Base-by-base conservation (phyloP, 2,797 vertebrate species). In the Halcyon chelicuti region DNA sequence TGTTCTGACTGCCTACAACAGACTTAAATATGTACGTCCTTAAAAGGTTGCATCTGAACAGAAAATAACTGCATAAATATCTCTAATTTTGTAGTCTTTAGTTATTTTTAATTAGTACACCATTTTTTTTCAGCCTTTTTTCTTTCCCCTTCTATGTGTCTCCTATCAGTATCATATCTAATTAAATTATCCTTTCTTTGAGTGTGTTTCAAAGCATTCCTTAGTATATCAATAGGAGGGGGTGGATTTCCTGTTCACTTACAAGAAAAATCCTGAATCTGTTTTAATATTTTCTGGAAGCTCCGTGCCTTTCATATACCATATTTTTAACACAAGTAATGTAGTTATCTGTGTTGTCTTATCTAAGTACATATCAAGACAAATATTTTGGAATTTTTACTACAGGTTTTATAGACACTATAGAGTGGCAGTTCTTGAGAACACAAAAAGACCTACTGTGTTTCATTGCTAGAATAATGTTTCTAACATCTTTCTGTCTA, bases 161-260 rank as follows among this genome's bases (percentile, higher is more conserved):
- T 92, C 42, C 62, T 88, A 90, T 31, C 37, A 91, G n/a, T 72
- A 90, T 22, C 47, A 75, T 81, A 66, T 67, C 82, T 96, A 97
- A 97, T 97, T 93, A 93, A 96, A 97, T 96, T 94, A 93, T 74
- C 23, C 20, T 61, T 70, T 86, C 84, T 83, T 76, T 95, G 17
- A 40, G 14, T 85, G 12, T 67, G 13, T 96, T 97, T 97, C 86
- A 97, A 97, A 96, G 79, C 67, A 95, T 96, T 97, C 88, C 83
- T 91, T 77, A 87, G 46, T 75, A 76, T 88, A 92, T 94, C 92
- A 95, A 33, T 71, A 67, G 12, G 62, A 84, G 33, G 26, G 57
- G 40, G 23, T 86, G 73, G 35, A 94, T 83, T 96, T 97, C 79
- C 89, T 94, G 67, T 93, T 92, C 78, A 95, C 71, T 51, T 51